Evolutionary conservation across 2,113 vertebrate genomes (phyloP).

Genomic region (Haplochromis burtoni): DNA sequence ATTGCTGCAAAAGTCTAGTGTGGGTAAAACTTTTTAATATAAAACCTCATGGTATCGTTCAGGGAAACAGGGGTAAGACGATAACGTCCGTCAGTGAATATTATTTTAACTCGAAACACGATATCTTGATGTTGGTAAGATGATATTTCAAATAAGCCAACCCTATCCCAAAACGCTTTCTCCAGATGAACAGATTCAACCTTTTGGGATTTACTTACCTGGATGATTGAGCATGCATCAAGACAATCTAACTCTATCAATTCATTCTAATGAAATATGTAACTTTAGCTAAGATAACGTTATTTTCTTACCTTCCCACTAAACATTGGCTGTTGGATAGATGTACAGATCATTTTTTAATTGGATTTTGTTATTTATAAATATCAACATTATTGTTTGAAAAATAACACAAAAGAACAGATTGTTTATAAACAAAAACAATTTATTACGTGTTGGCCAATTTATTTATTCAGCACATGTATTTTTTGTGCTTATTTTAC

Average conservation of each 20-base stretch:
- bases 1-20: neutral
- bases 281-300: neutral
- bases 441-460: neutral
- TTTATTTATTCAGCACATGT: neutral
- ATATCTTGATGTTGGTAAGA: neutral
- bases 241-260: neutral
- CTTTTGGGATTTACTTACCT: neutral
- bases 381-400: neutral
- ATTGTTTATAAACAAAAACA: neutral
- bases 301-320: neutral
- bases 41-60: neutral
- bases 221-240: neutral
- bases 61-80: neutral
- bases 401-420: neutral
- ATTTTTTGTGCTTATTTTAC: neutral
- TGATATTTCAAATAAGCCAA: neutral
- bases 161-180: neutral
- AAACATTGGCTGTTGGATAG: neutral
- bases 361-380: neutral
- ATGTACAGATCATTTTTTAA: neutral
- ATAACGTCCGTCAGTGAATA: neutral
- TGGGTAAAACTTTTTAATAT: neutral
- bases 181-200: neutral
- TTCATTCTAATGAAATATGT: neutral
- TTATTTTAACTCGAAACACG: neutral